Base-by-base conservation (phyloP, 1,140 invertebrate species). In the Ceratosolen solmsi region DNA sequence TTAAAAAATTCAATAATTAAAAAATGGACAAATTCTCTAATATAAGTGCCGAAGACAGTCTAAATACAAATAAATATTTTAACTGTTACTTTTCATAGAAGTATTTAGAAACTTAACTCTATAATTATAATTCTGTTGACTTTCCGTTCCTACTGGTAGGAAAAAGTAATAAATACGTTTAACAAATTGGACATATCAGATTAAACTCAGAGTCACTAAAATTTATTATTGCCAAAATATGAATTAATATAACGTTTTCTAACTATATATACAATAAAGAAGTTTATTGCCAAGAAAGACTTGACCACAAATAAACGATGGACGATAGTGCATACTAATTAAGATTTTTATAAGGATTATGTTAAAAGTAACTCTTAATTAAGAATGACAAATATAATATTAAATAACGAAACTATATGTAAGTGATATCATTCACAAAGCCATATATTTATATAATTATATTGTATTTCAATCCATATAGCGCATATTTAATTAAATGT, bases 381-480 rank as follows among this genome's bases (percentile, higher is more conserved):
- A 38, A 4, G 25, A 68, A 68, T 68, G 33, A 68, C 11, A 38
- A 68, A 68, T 22, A 36, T 68, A 15, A 38, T 38, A 68, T 68
- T 25, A n/a, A 73, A 51, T 54, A 54, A 30, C 30, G 41, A 33
- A 77, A 33, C 49, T 27, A 77, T 65, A 46, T 38, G 33, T 58
- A 17, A 11, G 33, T 77, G 41, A 76, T 9, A 20, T 7, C 22
- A 60, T 25, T 76, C 54, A 63, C 54, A 60, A 56, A 75, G 73
- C 73, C 74, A 65, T 77, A 77, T 46, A 51, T 41, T 65, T 65
- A 25, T 51, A 76, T 77, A 77, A 27, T 51, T 77, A 22, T 30
- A 77, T 51, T 41, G 7, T 60, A 76, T 76, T 58, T 76, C n/a
- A 41, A 60, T 41, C 4, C 60, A 76, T 36, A 15, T 22, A 54